phyloP scores from a whole-genome alignment of 2,888 invertebrate species.

The Notodonta dromedarius region DNA sequence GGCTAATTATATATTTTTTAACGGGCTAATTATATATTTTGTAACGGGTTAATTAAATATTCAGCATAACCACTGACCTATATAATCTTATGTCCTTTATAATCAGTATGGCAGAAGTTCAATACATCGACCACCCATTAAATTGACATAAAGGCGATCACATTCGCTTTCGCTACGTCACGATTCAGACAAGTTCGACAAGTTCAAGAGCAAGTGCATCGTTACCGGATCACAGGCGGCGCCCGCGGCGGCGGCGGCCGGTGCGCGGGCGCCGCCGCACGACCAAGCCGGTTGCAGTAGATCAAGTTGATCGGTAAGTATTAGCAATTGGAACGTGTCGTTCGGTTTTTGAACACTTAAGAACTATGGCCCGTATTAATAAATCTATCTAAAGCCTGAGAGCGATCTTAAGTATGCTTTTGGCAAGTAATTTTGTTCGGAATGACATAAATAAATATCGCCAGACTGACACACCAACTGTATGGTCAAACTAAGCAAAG shows the following conservation, averaged over 20 bases:
- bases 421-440: no score
- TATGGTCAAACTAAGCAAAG: no score
- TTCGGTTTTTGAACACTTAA: background rate
- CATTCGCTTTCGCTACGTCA: slow-evolving; percentile 35
- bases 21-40: no score
- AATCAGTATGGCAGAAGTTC: background rate
- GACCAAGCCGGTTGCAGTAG: slow-evolving; percentile 11
- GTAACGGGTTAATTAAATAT: no score
- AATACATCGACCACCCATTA: slow-evolving; percentile 9
- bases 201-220: slow-evolving; percentile 31
- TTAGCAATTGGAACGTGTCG: background rate
- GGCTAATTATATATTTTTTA: no score
- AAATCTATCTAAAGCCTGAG: no score
- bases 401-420: no score
- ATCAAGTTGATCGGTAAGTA: background rate
- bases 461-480: no score
- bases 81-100: no score
- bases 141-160: slow-evolving; percentile 19
- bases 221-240: slow-evolving; percentile 33
- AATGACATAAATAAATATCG: no score
- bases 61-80: no score
- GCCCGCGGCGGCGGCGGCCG: slow-evolving; percentile 43
- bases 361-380: no score
- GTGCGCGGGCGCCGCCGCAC: slow-evolving; percentile 32
- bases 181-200: slow-evolving; percentile 25